Conservation (phyloP, 2,113 vertebrate genomes). For the Felis chaus region DNA sequence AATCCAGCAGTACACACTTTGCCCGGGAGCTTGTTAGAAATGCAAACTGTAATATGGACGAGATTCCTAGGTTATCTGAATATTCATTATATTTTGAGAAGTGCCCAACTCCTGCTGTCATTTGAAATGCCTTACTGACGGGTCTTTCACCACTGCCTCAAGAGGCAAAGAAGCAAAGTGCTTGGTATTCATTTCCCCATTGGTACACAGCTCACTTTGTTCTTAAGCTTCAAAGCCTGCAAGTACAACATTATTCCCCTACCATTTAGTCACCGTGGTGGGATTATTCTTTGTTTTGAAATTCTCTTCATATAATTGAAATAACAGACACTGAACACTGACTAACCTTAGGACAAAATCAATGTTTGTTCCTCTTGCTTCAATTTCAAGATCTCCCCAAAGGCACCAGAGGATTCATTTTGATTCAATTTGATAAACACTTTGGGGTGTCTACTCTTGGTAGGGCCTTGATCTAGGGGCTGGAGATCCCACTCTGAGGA, state of each 20-base stretch:
- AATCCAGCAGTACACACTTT: neutral
- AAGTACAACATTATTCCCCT: neutral
- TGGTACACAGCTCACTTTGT: neutral
- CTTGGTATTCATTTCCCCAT: neutral
- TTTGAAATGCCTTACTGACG: constrained; percentile 12
- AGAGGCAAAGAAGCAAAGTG: neutral
- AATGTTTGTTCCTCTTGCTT: constrained; percentile 1
- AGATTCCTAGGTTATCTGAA: neutral
- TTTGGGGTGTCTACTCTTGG: neutral
- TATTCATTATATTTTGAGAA: neutral
- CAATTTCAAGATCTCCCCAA: constrained; percentile 33
- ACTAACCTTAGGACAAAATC: constrained; percentile 34
- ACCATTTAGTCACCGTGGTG: constrained; percentile 23
- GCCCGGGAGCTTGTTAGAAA: neutral
- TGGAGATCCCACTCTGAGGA: neutral
- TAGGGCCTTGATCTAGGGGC: neutral
- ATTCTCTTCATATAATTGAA: constrained; percentile 30
- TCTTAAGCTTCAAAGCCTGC: constrained; percentile 4
- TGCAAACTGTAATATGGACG: neutral
- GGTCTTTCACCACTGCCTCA: neutral
- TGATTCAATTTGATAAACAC: neutral
- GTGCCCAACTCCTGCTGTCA: neutral
- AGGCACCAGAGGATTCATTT: neutral
- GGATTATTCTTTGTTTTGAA: constrained; percentile 57
- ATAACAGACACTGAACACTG: constrained; percentile 29